Conservation (phyloP, 2,888 invertebrate species). For the Chymomyza caudatula region DNA sequence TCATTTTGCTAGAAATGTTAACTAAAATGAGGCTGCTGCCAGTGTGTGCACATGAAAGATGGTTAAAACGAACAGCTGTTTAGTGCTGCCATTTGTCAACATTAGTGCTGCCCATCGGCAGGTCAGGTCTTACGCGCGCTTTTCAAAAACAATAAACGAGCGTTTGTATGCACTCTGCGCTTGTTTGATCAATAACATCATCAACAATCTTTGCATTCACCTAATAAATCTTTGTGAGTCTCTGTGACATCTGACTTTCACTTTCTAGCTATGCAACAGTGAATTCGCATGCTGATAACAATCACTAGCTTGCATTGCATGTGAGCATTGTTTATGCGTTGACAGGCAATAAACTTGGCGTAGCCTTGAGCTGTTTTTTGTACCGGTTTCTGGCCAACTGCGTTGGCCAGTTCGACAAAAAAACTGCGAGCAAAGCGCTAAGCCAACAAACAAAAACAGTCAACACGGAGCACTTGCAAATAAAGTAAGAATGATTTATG, state of each 20-base stretch:
- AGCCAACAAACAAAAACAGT: not conserved
- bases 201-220: not conserved
- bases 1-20: constrained; percentile 15
- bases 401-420: too few relatives aligned
- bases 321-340: not conserved
- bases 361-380: not conserved
- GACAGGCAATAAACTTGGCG: not conserved
- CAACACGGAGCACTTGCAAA: not conserved
- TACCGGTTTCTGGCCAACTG: constrained; percentile 29
- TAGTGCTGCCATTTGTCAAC: not conserved
- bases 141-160: constrained; percentile 1
- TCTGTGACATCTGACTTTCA: constrained; percentile 38
- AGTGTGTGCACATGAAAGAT: not conserved
- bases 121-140: not conserved
- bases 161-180: not conserved
- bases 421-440: too few relatives aligned
- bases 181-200: constrained; percentile 56
- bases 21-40: not conserved
- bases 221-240: not conserved
- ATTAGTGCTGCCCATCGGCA: not conserved
- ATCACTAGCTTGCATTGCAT: not conserved
- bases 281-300: constrained; percentile 17
- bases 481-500: constrained; percentile 8
- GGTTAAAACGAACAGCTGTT: not conserved
- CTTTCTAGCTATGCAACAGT: not conserved